A percentile compares a stretch with the other conserved stretches of the same genome.
Conservation (phyloP, 2,797 vertebrate species). For the Sebastes ruberrimus region DNA sequence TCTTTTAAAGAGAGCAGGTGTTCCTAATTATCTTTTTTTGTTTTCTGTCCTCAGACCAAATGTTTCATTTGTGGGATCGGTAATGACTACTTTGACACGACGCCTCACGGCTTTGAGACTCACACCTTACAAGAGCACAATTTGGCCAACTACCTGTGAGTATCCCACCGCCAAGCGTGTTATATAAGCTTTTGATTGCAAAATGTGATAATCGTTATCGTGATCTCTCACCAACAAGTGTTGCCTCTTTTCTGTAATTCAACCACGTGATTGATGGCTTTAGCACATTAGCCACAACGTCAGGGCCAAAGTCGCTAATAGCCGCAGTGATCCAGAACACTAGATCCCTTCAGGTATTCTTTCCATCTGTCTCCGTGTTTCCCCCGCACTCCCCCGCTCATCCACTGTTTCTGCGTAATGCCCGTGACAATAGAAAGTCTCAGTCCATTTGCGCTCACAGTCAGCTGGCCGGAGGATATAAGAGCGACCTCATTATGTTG, state of each 20-base stretch:
- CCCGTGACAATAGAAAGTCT: conserved; percentile 51
- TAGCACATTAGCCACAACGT: conserved; percentile 13
- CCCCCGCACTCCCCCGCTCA: conserved; percentile 11
- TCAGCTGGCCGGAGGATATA: conserved; percentile 48
- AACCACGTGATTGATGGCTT: conserved; percentile 42
- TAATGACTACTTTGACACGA: conserved; percentile 98
- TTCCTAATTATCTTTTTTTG: neutral
- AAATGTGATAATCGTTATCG: neutral
- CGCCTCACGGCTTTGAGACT: conserved; percentile 97
- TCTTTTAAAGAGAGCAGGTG: neutral
- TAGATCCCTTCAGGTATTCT: conserved; percentile 38
- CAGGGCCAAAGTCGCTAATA: conserved; percentile 32
- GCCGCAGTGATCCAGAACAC: conserved; percentile 47
- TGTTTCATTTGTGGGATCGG: conserved; percentile 99
- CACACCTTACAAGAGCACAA: conserved; percentile 99
- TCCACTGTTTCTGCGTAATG: conserved; percentile 13
- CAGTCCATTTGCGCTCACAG: conserved; percentile 58
- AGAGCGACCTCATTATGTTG: conserved; percentile 68
- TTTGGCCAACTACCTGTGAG: conserved; percentile 98
- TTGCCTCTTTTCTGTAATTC: conserved; percentile 31
- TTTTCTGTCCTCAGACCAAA: conserved; percentile 88
- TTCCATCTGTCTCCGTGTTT: conserved; percentile 38
- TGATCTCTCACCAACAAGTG: neutral
- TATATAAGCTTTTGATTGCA: neutral
- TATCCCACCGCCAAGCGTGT: conserved; percentile 45